Base-by-base conservation (phyloP, 2,113 vertebrate genomes). In the Nothocercus julius region DNA sequence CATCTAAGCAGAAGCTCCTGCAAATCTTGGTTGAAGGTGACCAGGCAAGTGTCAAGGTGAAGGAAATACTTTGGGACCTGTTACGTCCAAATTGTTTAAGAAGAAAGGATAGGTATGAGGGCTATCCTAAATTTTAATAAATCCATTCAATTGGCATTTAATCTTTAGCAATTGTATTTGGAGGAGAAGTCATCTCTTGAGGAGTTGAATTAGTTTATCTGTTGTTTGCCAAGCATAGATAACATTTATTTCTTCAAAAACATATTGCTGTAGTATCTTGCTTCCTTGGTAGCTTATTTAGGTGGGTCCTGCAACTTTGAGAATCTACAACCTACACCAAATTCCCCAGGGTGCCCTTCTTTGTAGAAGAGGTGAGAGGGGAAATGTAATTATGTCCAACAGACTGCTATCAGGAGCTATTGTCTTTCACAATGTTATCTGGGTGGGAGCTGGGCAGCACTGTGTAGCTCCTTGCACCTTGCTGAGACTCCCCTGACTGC, bases 191-290 rank as follows among this genome's bases (percentile, higher is more conserved):
- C 54, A 49, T 75, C 22, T 89, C 78, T 45, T 8, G 17, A 42
- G 36, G 44, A 93, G 53, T 63, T 59, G 42, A 51, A 82, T 89
- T 89, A 70, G 92, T 74, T 89, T 75, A 38, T 91, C 45, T 13
- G 25, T 53, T 85, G 82, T 82, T 93, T 90, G 58, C 70, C 70
- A 69, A 38, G 58, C 47, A 62, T 38, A 64, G 51, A 45, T 90
- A 85, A 68, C 74, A 85, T 34, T 70, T 22, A 93, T 86, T 94
- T 90, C 83, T 88, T 94, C 77, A 19, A 54, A 84, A 73, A 53
- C 24, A 4, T 45, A 36, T 40, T 88, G 90, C 74, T 91, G 44
- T n/a, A 63, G 40, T 86, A 36, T 78, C 61, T 92, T 68, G 49
- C 28, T 81, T 86, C 38, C 20, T 56, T 64, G 59, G 45, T 67